Evolutionary conservation across 1,140 invertebrate genomes (phyloP).

Genomic region (Adelges cooleyi): DNA sequence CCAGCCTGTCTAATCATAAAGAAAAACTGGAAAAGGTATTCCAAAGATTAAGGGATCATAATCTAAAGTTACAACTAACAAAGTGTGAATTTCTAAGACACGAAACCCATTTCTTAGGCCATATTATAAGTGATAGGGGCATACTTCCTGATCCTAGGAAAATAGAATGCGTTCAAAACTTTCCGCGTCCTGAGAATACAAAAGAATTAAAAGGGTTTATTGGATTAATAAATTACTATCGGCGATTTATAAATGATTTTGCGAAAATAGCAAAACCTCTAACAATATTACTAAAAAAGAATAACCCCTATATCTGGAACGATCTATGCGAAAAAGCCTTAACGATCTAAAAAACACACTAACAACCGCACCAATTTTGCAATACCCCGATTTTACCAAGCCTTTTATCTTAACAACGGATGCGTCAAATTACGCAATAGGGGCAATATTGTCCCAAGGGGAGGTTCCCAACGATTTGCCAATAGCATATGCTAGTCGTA

Average conservation of each 20-base stretch:
- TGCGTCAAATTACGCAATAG: constrained; percentile 33
- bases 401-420: constrained; percentile 47
- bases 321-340: constrained; percentile 36
- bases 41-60: constrained; percentile 31
- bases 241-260: constrained; percentile 37
- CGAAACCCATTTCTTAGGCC: constrained; percentile 36
- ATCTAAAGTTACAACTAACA: constrained; percentile 34
- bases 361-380: constrained; percentile 35
- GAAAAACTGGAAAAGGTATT: constrained; percentile 33
- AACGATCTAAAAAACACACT: constrained; percentile 37
- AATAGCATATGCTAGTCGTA: constrained; percentile 38
- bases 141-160: constrained; percentile 37
- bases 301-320: not conserved
- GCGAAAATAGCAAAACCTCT: constrained; percentile 34
- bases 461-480: constrained; percentile 32
- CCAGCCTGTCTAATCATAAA: constrained; percentile 30
- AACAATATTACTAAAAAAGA: constrained; percentile 30
- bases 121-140: constrained; percentile 35
- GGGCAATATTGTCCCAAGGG: constrained; percentile 36
- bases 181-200: constrained; percentile 34
- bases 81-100: constrained; percentile 36
- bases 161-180: constrained; percentile 36
- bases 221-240: constrained; percentile 40
- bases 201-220: constrained; percentile 40
- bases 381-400: constrained; percentile 37